Evolutionary conservation across 2,113 vertebrate species (phyloP).

Genomic region (Quiscalus mexicanus): DNA sequence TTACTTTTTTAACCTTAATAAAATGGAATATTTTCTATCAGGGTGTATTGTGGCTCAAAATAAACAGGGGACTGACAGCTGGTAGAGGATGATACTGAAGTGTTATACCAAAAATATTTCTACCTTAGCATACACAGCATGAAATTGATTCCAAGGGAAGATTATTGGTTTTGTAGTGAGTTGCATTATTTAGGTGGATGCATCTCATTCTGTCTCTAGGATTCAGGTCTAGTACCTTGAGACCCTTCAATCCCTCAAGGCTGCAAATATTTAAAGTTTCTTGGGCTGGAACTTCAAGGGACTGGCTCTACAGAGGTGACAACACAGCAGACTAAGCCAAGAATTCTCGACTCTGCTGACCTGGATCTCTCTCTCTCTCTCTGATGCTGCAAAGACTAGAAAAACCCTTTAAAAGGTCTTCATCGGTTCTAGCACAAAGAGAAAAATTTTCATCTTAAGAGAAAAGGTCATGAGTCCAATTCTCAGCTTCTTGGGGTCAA

Average conservation of each 20-base stretch:
- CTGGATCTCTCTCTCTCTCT: background rate
- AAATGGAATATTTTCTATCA: background rate
- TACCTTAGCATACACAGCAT: background rate
- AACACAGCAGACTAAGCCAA: background rate
- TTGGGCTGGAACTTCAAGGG: background rate
- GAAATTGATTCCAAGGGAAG: background rate
- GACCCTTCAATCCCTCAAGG: background rate
- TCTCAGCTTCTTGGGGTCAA: background rate
- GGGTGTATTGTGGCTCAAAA: background rate
- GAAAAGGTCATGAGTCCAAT: background rate
- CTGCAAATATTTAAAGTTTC: background rate
- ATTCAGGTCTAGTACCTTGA: background rate
- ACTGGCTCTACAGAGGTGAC: background rate
- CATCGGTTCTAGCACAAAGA: background rate
- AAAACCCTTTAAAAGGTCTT: background rate
- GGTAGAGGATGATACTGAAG: background rate
- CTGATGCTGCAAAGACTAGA: background rate
- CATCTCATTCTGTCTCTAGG: background rate
- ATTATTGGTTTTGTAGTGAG: accelerated
- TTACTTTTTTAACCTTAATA: background rate
- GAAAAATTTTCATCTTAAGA: background rate
- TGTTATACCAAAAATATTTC: background rate
- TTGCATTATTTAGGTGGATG: background rate
- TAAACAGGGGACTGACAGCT: background rate
- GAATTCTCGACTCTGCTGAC: background rate